Conservation (phyloP, 2,797 vertebrate species). For the Coracias cyanogaster region DNA sequence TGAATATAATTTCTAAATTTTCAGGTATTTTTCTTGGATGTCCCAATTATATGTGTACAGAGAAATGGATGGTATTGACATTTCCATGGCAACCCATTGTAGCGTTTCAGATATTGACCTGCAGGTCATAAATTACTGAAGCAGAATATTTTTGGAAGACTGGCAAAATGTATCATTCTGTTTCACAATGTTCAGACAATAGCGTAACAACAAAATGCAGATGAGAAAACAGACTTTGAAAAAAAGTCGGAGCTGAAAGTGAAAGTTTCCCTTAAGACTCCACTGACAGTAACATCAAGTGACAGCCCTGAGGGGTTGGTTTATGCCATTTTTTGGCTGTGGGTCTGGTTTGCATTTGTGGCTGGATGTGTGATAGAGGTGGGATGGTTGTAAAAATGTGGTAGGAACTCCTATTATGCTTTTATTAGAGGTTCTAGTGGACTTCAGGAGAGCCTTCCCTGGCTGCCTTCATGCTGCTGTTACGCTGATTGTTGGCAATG, state of each 20-base stretch:
- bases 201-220: not conserved
- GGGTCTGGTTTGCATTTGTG: not conserved
- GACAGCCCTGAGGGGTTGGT: not conserved
- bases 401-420: not conserved
- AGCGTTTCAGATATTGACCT: conserved; percentile 49
- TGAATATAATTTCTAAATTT: conserved; percentile 29
- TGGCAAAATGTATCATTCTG: not conserved
- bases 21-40: conserved; percentile 56
- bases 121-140: conserved; percentile 47
- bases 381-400: not conserved
- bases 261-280: not conserved
- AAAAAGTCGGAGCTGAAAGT: not conserved
- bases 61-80: conserved; percentile 52
- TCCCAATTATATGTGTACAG: conserved; percentile 15
- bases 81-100: conserved; percentile 70
- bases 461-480: not conserved
- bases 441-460: not conserved
- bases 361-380: not conserved
- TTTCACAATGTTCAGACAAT: not conserved
- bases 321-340: not conserved
- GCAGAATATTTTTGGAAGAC: conserved; percentile 41
- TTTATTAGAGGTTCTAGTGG: not conserved
- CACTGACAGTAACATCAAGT: not conserved
- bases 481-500: fast-evolving
- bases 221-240: not conserved